Evolutionary conservation across 2,113 vertebrate genomes (phyloP).

Genomic region (Corydoras sp.): DNA sequence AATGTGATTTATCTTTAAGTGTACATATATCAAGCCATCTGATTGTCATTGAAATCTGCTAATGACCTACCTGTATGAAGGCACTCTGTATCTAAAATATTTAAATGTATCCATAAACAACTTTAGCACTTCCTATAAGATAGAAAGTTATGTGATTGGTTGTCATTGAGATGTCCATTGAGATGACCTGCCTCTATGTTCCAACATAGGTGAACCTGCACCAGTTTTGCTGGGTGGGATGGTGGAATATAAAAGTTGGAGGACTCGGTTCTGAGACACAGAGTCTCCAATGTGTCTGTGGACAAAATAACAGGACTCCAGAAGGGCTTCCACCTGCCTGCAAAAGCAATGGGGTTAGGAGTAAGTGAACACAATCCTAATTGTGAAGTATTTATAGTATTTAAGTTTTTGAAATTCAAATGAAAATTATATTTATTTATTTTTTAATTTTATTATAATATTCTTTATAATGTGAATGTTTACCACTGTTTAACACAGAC

Average conservation of each 20-base stretch:
- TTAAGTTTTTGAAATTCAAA: not conserved
- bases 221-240: conserved; percentile 51
- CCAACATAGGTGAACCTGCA: conserved; percentile 26
- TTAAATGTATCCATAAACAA: conserved; percentile 22
- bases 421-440: not conserved
- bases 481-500: conserved; percentile 44
- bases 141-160: conserved; percentile 13
- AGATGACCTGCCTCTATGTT: conserved; percentile 33
- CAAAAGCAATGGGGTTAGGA: conserved; percentile 65
- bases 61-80: conserved; percentile 35
- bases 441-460: not conserved
- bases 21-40: too few species aligned
- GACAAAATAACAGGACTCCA: conserved; percentile 32
- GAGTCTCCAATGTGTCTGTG: conserved; percentile 53
- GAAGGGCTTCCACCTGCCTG: not conserved
- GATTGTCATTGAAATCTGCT: conserved; percentile 21
- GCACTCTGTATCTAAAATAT: conserved; percentile 27
- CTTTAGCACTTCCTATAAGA: conserved; percentile 8
- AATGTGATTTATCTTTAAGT: too few species aligned
- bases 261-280: conserved; percentile 44
- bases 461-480: conserved; percentile 9
- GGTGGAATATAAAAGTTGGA: conserved; percentile 58
- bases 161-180: conserved; percentile 31
- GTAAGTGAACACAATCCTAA: conserved; percentile 53
- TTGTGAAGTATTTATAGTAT: not conserved